A percentile compares a stretch with the other conserved stretches of the same genome.
These are phyloP conservation scores for Pecten maximus DNA, from an alignment of 2,888 invertebrate species.

Conservation along the genomic window DNA sequence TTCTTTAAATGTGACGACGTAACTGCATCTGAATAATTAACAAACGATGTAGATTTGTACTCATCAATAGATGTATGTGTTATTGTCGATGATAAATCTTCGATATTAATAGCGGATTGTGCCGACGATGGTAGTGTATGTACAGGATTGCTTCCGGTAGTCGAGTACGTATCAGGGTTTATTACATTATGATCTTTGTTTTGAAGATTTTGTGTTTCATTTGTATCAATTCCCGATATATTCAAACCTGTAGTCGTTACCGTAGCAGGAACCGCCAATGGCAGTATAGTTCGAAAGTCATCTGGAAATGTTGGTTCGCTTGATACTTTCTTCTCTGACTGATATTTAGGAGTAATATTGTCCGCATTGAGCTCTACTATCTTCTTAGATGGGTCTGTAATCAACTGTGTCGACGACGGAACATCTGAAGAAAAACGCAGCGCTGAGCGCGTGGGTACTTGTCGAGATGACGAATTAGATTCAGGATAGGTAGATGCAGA, in stretches of 20 bases:
- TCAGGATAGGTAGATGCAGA: neutral
- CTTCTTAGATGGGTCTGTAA: neutral
- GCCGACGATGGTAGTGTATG: too few species aligned
- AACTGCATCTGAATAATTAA: too few species aligned
- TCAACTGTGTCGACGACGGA: neutral
- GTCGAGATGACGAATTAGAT: neutral
- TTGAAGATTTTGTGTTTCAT: neutral
- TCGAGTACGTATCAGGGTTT: too few species aligned
- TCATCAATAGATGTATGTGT: too few species aligned
- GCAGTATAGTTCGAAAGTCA: neutral
- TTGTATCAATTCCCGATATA: neutral
- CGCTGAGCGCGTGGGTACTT: neutral
- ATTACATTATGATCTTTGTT: neutral
- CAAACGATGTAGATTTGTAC: too few species aligned
- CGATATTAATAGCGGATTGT: too few species aligned
- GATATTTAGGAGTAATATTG: neutral
- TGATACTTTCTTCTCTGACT: neutral
- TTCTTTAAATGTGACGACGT: too few species aligned
- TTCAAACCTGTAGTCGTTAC: neutral
- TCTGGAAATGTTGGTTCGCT: neutral
- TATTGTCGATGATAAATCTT: too few species aligned
- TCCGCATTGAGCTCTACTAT: neutral
- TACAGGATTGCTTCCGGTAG: too few species aligned
- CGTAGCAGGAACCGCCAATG: neutral
- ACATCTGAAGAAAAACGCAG: neutral